Base-by-base conservation (phyloP, 2,888 invertebrate species). In the Thelaira solivaga region DNA sequence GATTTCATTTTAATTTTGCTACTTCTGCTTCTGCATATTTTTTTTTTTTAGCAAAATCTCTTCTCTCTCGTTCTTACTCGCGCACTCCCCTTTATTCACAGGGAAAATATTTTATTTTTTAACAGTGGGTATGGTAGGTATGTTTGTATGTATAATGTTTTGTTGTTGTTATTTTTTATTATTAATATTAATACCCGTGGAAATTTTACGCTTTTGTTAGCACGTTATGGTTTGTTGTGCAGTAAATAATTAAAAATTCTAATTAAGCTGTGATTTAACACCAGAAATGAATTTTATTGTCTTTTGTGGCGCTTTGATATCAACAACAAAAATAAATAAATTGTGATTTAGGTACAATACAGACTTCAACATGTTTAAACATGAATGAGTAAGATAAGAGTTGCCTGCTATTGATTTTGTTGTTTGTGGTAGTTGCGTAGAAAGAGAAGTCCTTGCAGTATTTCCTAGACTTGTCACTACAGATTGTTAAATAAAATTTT, bases 171-270 rank as follows among this genome's bases (percentile, higher is more conserved):
- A 11, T 71, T 72, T 26, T 51, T 69, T 68, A 45, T 78, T 74
- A 71, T 74, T 78, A 78, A 78, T 74, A 78, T 74, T 78, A 78
- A 78, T 73, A 76, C 80, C 80, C 76, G 76, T 73, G 80, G 72
- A 80, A 80, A 76, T 78, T 78, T 75, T 76, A 72, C 80, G 81
- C 76, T 79, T 82, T 82, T 82, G 80, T 82, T 73, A 75, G 43
- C 78, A 69, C 74, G 67, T 64, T 71, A 69, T 78, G 69, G 69
- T 62, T 76, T 71, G 61, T 72, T 78, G 69, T 74, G 61, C 61
- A 78, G 74, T 78, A 78, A 78, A 78, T 82, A 81, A 82, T 82
- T 82, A 81, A 81, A 81, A 82, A 78, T 81, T 82, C 79, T 81
- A 81, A 81, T 82, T 81, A 80, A 80, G 80, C 80, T 79, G 76